These are phyloP conservation scores for Hylaeus volcanicus DNA, from an alignment of 1,140 invertebrate species.

Conservation along the genomic window DNA sequence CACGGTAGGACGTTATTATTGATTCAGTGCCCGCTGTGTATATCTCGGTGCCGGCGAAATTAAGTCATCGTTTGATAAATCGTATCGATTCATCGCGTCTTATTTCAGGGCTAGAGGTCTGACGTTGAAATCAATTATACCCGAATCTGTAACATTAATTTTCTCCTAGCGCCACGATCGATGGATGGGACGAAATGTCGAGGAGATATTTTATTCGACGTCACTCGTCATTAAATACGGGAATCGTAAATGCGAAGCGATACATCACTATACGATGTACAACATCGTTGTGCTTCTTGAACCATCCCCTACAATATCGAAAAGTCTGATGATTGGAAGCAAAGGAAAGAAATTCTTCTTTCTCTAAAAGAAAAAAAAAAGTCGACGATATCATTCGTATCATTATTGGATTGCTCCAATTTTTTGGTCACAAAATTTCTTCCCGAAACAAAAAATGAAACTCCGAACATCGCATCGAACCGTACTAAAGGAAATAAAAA, in stretches of 20 bases:
- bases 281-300: too few species aligned
- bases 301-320: too few species aligned
- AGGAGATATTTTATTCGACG: not conserved
- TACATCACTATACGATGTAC: too few species aligned
- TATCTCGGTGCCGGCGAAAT: conserved; percentile 51
- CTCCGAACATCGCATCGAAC: not conserved
- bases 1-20: conserved; percentile 47
- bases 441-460: too few species aligned
- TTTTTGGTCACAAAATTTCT: too few species aligned
- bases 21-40: conserved; percentile 48
- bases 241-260: too few species aligned
- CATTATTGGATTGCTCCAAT: too few species aligned
- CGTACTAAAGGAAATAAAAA: not conserved
- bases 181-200: not conserved
- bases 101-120: conserved; percentile 28
- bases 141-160: conserved; percentile 25
- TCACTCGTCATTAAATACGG: too few species aligned
- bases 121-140: conserved; percentile 45
- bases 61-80: conserved; percentile 62
- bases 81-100: conserved; percentile 32
- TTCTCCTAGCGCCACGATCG: not conserved
- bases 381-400: too few species aligned
- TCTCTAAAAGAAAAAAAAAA: too few species aligned
- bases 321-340: too few species aligned
- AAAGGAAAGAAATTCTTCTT: too few species aligned